A percentile compares a stretch with the other conserved stretches of the same genome.
Evolutionary conservation across 2,113 vertebrate species (phyloP).

Genomic region (Malurus melanocephalus): DNA sequence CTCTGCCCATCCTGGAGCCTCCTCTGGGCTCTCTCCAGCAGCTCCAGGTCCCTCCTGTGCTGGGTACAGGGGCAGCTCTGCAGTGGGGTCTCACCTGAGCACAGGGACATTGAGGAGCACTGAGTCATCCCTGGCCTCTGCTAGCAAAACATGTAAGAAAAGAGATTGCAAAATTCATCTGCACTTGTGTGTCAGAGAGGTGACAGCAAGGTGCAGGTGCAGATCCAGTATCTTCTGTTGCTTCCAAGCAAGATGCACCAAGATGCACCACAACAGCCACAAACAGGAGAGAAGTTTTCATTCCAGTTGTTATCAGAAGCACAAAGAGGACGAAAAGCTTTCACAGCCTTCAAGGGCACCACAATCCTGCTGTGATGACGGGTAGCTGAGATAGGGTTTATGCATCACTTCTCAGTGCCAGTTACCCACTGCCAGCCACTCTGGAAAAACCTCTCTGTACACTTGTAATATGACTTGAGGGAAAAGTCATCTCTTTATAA

Average conservation of each 20-base stretch:
- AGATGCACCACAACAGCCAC: background rate
- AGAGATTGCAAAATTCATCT: background rate
- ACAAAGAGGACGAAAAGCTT: background rate
- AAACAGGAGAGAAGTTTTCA: background rate
- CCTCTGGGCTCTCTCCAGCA: background rate
- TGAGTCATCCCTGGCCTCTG: fast-evolving
- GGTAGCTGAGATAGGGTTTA: background rate
- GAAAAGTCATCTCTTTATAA: background rate
- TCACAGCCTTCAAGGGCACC: background rate
- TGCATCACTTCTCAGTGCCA: background rate
- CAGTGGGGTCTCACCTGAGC: background rate
- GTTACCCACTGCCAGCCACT: background rate
- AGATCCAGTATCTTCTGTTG: background rate
- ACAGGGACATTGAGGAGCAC: background rate
- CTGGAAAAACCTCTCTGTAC: background rate
- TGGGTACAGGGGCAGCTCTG: background rate
- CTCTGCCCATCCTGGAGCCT: background rate
- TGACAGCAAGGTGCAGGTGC: background rate
- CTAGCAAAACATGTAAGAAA: background rate
- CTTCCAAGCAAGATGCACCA: background rate
- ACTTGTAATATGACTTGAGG: background rate
- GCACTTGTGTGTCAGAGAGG: background rate
- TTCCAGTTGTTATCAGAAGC: background rate
- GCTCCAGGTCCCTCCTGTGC: background rate
- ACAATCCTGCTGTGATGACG: background rate